phyloP scores from a whole-genome alignment of 2,888 invertebrate genomes.

The Hyles lineata region DNA sequence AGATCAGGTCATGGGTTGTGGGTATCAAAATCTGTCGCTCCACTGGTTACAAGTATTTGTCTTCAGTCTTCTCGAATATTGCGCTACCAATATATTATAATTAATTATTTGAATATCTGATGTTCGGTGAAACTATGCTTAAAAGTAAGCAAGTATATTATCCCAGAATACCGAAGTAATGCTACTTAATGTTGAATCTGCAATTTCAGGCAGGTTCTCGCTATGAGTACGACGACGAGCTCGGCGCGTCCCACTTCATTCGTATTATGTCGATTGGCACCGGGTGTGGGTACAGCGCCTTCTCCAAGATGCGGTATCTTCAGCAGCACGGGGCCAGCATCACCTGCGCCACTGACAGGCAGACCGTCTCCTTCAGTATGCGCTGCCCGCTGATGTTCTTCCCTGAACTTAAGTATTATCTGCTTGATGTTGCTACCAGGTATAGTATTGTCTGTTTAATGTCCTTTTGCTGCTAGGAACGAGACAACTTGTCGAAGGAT shows the following conservation, averaged over 20 bases:
- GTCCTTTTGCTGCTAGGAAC: too few relatives aligned
- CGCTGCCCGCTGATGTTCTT: constrained; percentile 60
- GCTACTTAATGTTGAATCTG: too few relatives aligned
- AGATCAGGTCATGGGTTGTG: too few relatives aligned
- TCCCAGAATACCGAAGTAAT: too few relatives aligned
- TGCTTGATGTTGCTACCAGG: constrained; percentile 69
- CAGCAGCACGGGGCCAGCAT: constrained; percentile 91
- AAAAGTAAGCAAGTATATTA: too few relatives aligned
- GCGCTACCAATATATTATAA: too few relatives aligned
- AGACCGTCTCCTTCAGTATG: constrained; percentile 91
- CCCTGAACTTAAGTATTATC: constrained; percentile 56
- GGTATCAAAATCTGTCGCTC: too few relatives aligned
- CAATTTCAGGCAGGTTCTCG: constrained; percentile 91
- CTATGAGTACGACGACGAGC: constrained; percentile 89
- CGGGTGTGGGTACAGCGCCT: constrained; percentile 87
- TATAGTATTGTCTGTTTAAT: constrained; percentile 34
- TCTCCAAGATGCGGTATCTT: constrained; percentile 88
- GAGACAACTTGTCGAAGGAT: not conserved
- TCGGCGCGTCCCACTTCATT: constrained; percentile 92
- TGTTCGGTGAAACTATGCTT: too few relatives aligned
- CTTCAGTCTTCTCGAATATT: too few relatives aligned
- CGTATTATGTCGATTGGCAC: constrained; percentile 90
- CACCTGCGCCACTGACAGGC: constrained; percentile 88
- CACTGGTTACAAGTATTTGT: too few relatives aligned
- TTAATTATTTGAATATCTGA: too few relatives aligned